Base-by-base conservation (phyloP, 2,113 vertebrate genomes). In the Marmota monax region DNA sequence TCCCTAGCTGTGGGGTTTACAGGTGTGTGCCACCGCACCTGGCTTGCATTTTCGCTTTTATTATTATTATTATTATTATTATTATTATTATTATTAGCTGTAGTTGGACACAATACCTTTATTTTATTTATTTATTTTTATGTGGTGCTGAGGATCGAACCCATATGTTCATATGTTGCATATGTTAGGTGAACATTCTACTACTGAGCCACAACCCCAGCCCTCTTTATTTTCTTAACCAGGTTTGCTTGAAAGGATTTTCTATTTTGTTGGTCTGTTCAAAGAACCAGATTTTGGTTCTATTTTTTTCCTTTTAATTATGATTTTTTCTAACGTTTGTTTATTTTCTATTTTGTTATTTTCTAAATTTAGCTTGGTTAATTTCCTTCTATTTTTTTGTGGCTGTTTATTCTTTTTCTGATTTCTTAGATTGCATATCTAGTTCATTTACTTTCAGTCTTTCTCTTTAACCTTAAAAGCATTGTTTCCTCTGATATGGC, bases 361-460 rank as follows among this genome's bases (percentile, higher is more conserved):
- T 97, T 89, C 78, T 95, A 84, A 91, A 51, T 80, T 90, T 88
- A 91, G 39, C 39, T 79, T 95, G 84, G 63, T 92, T 96, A 20
- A 74, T 90, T 78, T 92, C 14, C 63, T 89, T 92, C 42, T 90
- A n/a, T 11, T 70, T 95, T 79, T 95, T 92, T 51, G 45, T 42
- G 45, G 37, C 25, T 45, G 9, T 86, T 95, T 63, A 3, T 77
- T 78, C 74, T 88, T 63, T 85, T 92, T 72, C 70, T 87, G 32
- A 61, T 84, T 94, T 96, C 69, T 95, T 86, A 94, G 39, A 77
- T 84, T 96, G 78, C 84, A 56, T 88, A 77, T 18, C 32, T 77
- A 88, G 53, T 78, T 93, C 70, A 72, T 90, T 93, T 90, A n/a
- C 32, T 82, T 90, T 70, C 53, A 77, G 88, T 65, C 45, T 84